These are phyloP conservation scores for Anoura caudifer DNA, from an alignment of 2,113 vertebrate genomes.

Conservation along the genomic window DNA sequence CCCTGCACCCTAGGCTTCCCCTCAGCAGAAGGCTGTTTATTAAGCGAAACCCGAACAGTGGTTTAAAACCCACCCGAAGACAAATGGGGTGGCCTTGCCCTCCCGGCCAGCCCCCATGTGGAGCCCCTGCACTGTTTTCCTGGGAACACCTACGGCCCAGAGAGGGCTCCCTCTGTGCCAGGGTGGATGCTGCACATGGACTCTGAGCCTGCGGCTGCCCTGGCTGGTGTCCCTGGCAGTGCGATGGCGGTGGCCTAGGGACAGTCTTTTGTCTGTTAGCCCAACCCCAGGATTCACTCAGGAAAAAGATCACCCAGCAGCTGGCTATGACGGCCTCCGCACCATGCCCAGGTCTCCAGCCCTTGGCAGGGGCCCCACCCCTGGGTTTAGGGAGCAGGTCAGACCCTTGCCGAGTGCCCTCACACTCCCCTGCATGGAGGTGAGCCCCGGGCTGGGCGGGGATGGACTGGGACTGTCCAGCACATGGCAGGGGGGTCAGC, in stretches of 20 bases:
- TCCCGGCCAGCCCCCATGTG: fast-evolving
- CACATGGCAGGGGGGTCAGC: fast-evolving
- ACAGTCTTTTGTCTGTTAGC: not conserved
- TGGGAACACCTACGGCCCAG: not conserved
- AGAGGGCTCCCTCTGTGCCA: fast-evolving
- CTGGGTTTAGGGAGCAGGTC: not conserved
- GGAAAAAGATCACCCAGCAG: not conserved
- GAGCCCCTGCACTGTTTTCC: fast-evolving
- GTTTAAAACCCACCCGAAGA: not conserved
- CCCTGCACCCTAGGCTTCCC: no score
- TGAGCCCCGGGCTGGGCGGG: not conserved
- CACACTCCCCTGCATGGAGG: not conserved
- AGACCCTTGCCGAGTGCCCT: not conserved
- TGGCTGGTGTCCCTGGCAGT: not conserved
- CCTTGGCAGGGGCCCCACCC: fast-evolving
- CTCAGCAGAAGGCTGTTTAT: not conserved
- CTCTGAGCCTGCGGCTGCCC: fast-evolving
- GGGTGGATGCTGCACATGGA: not conserved
- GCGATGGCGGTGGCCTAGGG: fast-evolving
- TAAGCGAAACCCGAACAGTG: not conserved
- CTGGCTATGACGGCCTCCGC: no score
- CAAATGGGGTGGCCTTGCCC: fast-evolving
- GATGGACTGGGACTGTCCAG: fast-evolving
- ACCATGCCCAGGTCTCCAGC: not conserved
- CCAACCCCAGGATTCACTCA: not conserved